Evolutionary conservation across 2,888 invertebrate genomes (phyloP).

Genomic region (Tachina lurida): DNA sequence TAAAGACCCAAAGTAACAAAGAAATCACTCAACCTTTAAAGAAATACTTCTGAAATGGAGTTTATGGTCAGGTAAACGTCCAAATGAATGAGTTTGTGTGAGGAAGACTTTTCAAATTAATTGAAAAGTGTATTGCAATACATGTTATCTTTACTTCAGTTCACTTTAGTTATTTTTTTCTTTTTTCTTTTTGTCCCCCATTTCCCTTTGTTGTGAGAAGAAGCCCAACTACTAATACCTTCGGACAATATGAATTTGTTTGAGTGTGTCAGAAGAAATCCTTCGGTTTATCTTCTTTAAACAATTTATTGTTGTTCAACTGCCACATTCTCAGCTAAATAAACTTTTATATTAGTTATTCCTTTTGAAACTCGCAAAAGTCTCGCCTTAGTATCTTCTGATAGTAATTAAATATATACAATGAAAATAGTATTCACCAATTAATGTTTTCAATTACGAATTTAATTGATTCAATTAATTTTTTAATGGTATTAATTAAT

Average conservation of each 20-base stretch:
- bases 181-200: not conserved
- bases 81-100: not conserved
- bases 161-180: not conserved
- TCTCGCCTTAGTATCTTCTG: no score
- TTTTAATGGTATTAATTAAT: no score
- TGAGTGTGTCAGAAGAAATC: conserved; percentile 39
- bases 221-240: conserved; percentile 17
- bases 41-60: not conserved
- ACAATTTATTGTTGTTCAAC: conserved; percentile 50
- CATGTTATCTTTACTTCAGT: conserved; percentile 8
- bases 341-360: conserved; percentile 17
- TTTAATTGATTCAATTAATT: no score
- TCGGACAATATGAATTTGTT: conserved; percentile 23
- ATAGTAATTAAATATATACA: no score
- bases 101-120: conserved; percentile 51
- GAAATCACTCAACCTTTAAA: conserved; percentile 21
- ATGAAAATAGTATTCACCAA: no score
- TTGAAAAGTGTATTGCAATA: conserved; percentile 59
- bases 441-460: no score
- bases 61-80: conserved; percentile 13
- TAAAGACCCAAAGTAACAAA: conserved; percentile 1
- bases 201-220: not conserved
- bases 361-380: not conserved
- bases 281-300: conserved; percentile 54
- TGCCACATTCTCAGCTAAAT: not conserved